Base-by-base conservation (phyloP, 2,888 invertebrate genomes). In the Apamea anceps region DNA sequence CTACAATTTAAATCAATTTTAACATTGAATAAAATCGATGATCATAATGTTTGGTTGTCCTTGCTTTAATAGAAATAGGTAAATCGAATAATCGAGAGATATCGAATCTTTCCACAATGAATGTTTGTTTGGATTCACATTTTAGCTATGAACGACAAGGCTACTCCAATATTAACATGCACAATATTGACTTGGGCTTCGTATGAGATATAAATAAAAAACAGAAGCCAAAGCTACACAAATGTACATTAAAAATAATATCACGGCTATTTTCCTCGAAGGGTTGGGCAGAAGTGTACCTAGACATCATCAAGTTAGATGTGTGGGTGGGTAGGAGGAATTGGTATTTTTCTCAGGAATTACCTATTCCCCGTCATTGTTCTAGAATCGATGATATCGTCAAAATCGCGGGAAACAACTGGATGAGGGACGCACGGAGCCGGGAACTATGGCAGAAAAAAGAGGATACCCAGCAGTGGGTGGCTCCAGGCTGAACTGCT, bases 91-190 rank as follows among this genome's bases (percentile, higher is more conserved):
- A 21, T 66, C 60, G 42, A 51, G 66, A 73, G 0, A 32, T 32
- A 66, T 73, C 12, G 25, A 32, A 74, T 60, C 8, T n/a, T 45
- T 67, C 6, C 42, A 32, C 15, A 51, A 25, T n/a, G 10, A 32
- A 32, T 28, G 2, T 62, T 51, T 62, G 54, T 66, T 81, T 81
- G n/a, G 21, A 28, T 72, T 65, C 3, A 15, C n/a, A 60, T 45
- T 71, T 71, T 15, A 54, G 25, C 42, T 21, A 32, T 15, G n/a
- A 60, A 60, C 42, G 42, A 37, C 75, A 51, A 57, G 18, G 45
- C 62, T 21, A 68, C 10, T 54, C 45, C 68, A 75, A 82, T 82
- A 80, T 82, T 82, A 25, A 54, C 67, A 62, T 54, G 13, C 18
- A 45, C 0, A 21, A 48, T 79, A 72, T 63, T 79, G 45, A 80